Percentiles rank a stretch among this genome's conserved stretches.
These are phyloP conservation scores for Campylomormyrus numenius DNA, from an alignment of 2,113 vertebrate genomes.

Conservation along the genomic window DNA sequence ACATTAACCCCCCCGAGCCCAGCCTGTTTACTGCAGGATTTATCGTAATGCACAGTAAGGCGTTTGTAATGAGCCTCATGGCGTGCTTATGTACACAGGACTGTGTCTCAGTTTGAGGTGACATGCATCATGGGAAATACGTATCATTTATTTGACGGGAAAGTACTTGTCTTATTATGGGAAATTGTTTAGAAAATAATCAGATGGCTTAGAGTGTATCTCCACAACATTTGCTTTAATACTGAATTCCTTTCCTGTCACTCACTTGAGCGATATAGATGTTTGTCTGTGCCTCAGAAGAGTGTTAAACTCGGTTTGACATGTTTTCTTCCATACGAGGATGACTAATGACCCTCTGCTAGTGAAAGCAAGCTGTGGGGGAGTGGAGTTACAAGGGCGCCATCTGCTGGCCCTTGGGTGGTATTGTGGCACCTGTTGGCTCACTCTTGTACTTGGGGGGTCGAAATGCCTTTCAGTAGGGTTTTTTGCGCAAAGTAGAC, in stretches of 20 bases:
- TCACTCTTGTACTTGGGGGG: not conserved
- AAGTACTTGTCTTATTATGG: slow-evolving; percentile 35
- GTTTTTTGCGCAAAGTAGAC: not conserved
- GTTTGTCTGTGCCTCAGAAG: slow-evolving; percentile 4
- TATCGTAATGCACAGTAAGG: not conserved
- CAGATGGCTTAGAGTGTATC: slow-evolving; percentile 10
- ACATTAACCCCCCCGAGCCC: not conserved
- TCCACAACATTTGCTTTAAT: slow-evolving; percentile 22
- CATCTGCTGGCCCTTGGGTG: slow-evolving; percentile 37
- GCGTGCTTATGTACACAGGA: not conserved
- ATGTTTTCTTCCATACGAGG: not conserved
- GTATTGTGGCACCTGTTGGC: not conserved
- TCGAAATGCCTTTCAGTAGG: not conserved
- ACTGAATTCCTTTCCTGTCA: not conserved
- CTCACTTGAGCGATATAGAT: not conserved
- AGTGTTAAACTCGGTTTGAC: slow-evolving; percentile 1
- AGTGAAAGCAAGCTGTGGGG: not conserved
- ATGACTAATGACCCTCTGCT: not conserved
- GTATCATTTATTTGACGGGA: not conserved
- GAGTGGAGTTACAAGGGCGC: slow-evolving; percentile 11
- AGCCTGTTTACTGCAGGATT: not conserved
- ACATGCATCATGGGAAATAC: not conserved
- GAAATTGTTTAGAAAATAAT: slow-evolving; percentile 32
- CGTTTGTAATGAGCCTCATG: not conserved
- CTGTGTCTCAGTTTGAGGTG: not conserved